A percentile compares a stretch with the other conserved stretches of the same genome.
phyloP scores from a whole-genome alignment of 2,888 invertebrate species.

The Ectobius pallidus region DNA sequence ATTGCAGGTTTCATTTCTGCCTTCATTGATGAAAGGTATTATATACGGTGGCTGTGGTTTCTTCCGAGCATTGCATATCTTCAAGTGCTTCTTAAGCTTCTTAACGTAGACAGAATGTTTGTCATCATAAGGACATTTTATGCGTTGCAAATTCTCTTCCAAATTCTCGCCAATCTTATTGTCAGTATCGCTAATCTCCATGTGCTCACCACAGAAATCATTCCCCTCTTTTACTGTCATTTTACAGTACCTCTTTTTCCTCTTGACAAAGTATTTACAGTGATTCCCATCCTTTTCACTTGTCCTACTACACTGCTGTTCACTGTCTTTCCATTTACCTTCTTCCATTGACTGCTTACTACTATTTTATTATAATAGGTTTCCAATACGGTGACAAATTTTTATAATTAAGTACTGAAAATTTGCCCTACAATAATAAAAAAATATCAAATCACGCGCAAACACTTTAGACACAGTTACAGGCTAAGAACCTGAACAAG shows the following conservation, averaged over 20 bases:
- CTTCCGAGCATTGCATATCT: slow-evolving; percentile 73
- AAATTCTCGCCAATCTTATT: background rate
- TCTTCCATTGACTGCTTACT: too few relatives aligned
- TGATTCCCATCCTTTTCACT: too few relatives aligned
- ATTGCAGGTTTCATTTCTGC: slow-evolving; percentile 45
- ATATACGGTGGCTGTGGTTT: slow-evolving; percentile 62
- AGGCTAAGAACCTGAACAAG: too few relatives aligned
- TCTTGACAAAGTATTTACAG: slow-evolving; percentile 62
- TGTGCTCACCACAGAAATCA: slow-evolving; percentile 76
- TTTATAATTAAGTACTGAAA: too few relatives aligned
- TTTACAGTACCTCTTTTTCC: slow-evolving; percentile 76
- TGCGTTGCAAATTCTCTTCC: background rate
- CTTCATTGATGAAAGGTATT: slow-evolving; percentile 58
- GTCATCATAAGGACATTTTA: slow-evolving; percentile 26
- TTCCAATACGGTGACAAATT: too few relatives aligned
- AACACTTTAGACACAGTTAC: too few relatives aligned
- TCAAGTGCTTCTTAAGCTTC: slow-evolving; percentile 71
- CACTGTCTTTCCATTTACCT: too few relatives aligned
- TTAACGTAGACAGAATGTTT: slow-evolving; percentile 63
- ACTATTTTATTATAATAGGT: too few relatives aligned
- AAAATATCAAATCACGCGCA: too few relatives aligned
- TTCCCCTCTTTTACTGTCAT: slow-evolving; percentile 74
- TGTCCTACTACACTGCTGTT: too few relatives aligned
- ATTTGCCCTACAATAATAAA: too few relatives aligned
- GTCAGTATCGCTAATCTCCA: slow-evolving; percentile 49